phyloP scores from a whole-genome alignment of 2,113 vertebrate genomes.

The Passer montanus region DNA sequence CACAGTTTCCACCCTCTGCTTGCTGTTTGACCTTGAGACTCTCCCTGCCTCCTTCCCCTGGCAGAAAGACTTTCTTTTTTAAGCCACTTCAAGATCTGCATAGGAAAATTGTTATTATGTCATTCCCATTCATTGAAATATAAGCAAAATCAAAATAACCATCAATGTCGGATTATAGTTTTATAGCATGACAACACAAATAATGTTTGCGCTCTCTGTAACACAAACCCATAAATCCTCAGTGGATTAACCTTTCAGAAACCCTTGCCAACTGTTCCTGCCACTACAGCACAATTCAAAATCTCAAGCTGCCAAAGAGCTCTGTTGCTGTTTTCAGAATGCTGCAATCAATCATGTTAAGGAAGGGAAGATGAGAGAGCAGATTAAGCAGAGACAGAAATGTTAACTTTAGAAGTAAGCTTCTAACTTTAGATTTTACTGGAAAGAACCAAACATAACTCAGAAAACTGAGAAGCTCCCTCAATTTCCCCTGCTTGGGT shows the following conservation, averaged over 20 bases:
- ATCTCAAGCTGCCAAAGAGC: slow-evolving; percentile 56
- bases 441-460: not conserved
- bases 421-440: not conserved
- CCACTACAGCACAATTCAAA: slow-evolving; percentile 62
- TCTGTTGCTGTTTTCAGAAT: slow-evolving; percentile 56
- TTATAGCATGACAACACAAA: slow-evolving; percentile 50
- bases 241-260: slow-evolving; percentile 62
- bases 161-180: slow-evolving; percentile 63
- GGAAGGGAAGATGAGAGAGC: slow-evolving; percentile 50
- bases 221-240: slow-evolving; percentile 59
- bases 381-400: slow-evolving; percentile 45
- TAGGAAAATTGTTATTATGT: not conserved
- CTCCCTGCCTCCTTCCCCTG: not conserved
- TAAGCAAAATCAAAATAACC: slow-evolving; percentile 63
- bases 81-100: not conserved
- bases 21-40: not conserved
- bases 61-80: not conserved
- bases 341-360: slow-evolving; percentile 54
- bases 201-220: slow-evolving; percentile 46
- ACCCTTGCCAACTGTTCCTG: slow-evolving; percentile 57
- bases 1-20: not conserved
- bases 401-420: slow-evolving; percentile 5
- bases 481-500: not conserved
- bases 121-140: slow-evolving; percentile 45
- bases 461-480: not conserved